phyloP scores from a whole-genome alignment of 2,113 vertebrate species.

The Eublepharis macularius region DNA sequence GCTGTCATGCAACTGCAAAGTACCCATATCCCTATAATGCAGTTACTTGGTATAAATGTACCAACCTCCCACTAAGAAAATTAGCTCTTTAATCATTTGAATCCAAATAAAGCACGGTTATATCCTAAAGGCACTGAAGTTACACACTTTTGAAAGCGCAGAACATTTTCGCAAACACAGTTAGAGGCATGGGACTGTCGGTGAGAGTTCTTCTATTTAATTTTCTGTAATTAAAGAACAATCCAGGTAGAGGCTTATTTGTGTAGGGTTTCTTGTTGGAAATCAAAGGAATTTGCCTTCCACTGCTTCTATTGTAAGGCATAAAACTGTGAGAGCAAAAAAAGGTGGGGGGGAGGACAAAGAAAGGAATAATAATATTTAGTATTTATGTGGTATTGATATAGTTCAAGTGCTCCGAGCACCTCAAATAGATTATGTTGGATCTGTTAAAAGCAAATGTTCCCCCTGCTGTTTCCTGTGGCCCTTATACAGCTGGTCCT shows the following conservation, averaged over 20 bases:
- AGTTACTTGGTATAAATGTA: slow-evolving; percentile 45
- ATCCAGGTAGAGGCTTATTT: slow-evolving; percentile 60
- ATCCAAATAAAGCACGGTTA: slow-evolving; percentile 58
- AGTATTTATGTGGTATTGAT: background rate
- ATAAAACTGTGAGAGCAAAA: slow-evolving; percentile 18
- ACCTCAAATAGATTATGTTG: background rate
- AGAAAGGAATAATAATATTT: background rate
- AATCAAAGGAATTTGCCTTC: slow-evolving; percentile 24
- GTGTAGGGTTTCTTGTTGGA: slow-evolving; percentile 22
- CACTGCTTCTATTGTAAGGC: background rate
- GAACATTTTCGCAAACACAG: slow-evolving; percentile 61
- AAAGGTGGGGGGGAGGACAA: slow-evolving; percentile 5
- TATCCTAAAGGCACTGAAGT: slow-evolving; percentile 52
- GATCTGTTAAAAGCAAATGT: no score
- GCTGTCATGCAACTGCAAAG: slow-evolving; percentile 39
- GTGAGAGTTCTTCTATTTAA: slow-evolving; percentile 54
- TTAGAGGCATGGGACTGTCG: slow-evolving; percentile 24
- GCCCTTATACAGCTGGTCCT: no score
- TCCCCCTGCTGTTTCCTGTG: no score
- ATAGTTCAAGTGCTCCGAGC: background rate
- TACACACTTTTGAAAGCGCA: slow-evolving; percentile 59
- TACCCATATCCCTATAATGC: slow-evolving; percentile 53
- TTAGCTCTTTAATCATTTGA: slow-evolving; percentile 65
- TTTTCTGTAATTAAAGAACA: slow-evolving; percentile 69
- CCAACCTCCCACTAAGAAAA: slow-evolving; percentile 67